phyloP scores from a whole-genome alignment of 2,888 invertebrate genomes.

The Pomacea canaliculata region DNA sequence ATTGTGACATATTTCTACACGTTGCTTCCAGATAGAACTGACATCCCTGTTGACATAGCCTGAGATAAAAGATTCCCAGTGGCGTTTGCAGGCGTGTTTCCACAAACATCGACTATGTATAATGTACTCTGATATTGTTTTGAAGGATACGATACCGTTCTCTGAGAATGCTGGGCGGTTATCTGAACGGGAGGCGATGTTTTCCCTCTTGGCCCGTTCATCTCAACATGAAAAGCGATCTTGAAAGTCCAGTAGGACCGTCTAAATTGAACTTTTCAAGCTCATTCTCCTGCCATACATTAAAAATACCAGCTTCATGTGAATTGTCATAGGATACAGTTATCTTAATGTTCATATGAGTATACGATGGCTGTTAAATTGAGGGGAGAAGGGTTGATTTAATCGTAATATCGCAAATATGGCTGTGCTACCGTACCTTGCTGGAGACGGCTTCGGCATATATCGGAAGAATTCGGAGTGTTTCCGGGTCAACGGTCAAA shows the following conservation, averaged over 20 bases:
- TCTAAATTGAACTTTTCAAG: constrained; percentile 54
- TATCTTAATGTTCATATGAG: background rate
- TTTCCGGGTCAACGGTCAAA: constrained; percentile 40
- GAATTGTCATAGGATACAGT: too few relatives aligned
- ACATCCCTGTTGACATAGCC: too few relatives aligned
- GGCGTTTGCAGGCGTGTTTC: background rate
- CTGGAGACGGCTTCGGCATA: constrained; percentile 61
- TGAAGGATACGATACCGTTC: constrained; percentile 54
- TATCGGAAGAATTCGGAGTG: constrained; percentile 48
- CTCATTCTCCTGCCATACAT: constrained; percentile 60
- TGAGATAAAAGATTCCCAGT: background rate
- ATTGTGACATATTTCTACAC: too few relatives aligned
- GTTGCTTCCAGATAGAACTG: too few relatives aligned
- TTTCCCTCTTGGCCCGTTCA: constrained; percentile 51
- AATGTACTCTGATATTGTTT: too few relatives aligned
- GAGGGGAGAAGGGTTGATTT: background rate
- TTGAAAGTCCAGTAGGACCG: constrained; percentile 3
- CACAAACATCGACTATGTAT: background rate
- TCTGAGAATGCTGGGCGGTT: constrained; percentile 40
- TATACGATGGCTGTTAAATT: background rate
- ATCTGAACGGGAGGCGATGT: constrained; percentile 59
- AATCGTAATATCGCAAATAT: constrained; percentile 40
- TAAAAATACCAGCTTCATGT: constrained; percentile 41
- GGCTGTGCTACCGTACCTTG: constrained; percentile 62
- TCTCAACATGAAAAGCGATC: constrained; percentile 7